Conservation (phyloP, 2,888 invertebrate genomes). For the Drosophila buzzatii region DNA sequence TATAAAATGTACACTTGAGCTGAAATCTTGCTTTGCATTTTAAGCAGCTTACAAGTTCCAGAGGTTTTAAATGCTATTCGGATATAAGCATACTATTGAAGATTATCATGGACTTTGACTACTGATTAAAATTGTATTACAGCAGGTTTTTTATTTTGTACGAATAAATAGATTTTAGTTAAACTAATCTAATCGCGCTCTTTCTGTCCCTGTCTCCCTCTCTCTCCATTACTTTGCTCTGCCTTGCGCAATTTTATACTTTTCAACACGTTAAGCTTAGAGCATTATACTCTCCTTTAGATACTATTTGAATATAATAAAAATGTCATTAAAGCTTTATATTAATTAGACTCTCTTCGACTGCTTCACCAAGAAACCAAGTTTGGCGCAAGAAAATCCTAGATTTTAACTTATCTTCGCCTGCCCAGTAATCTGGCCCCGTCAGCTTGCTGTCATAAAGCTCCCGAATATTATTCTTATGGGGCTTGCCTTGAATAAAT, state of each 20-base stretch:
- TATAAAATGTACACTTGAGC: slow-evolving; percentile 30
- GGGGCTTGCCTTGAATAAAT: slow-evolving; percentile 36
- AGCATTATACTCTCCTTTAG: neutral
- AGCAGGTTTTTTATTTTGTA: neutral
- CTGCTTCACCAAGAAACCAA: no score
- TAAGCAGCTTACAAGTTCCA: slow-evolving; percentile 13
- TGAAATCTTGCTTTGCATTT: slow-evolving; percentile 13
- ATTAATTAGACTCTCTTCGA: neutral
- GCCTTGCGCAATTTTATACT: no score
- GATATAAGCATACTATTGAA: neutral
- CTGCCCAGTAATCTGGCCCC: slow-evolving; percentile 1
- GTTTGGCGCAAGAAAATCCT: neutral
- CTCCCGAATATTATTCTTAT: slow-evolving; percentile 16
- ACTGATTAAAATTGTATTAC: neutral
- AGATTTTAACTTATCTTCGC: neutral
- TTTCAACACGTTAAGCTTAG: neutral
- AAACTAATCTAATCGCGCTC: no score
- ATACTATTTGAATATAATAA: neutral
- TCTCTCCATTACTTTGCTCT: neutral
- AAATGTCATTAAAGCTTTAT: neutral
- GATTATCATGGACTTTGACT: neutral
- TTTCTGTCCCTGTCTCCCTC: no score
- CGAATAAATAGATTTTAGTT: neutral
- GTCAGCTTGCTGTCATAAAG: slow-evolving; percentile 26
- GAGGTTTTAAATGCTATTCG: no score